Conservation (phyloP, 2,113 vertebrate genomes). For the Trogon surrucura region DNA sequence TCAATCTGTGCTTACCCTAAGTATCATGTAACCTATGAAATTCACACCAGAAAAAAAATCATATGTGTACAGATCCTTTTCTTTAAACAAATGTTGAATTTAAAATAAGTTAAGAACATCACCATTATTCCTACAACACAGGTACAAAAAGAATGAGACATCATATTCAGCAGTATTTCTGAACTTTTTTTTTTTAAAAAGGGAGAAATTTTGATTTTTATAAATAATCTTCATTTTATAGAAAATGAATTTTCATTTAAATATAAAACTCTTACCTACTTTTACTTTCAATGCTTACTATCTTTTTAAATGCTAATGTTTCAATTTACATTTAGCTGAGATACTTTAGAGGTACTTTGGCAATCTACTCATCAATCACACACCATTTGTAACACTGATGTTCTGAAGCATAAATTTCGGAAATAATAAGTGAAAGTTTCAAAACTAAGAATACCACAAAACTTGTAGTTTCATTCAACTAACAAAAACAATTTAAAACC, state of each 20-base stretch:
- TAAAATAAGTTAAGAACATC: neutral
- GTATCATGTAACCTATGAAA: neutral
- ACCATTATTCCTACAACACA: neutral
- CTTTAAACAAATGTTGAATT: neutral
- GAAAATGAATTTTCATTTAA: neutral
- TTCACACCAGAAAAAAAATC: neutral
- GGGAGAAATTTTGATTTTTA: neutral
- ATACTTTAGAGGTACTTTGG: neutral
- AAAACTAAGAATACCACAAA: neutral
- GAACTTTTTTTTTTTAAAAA: neutral
- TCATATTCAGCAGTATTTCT: neutral
- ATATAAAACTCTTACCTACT: neutral
- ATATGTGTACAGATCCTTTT: neutral
- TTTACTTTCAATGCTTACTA: neutral
- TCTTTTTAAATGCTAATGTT: neutral
- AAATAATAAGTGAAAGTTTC: neutral
- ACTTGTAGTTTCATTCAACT: neutral
- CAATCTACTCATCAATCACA: neutral
- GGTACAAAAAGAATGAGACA: neutral
- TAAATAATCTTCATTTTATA: neutral
- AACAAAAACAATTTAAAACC: neutral
- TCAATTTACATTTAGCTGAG: neutral
- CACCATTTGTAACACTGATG: neutral
- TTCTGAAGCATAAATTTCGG: neutral
- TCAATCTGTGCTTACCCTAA: neutral